Conservation (phyloP, 2,888 invertebrate species). For the Andrena dorsata region DNA sequence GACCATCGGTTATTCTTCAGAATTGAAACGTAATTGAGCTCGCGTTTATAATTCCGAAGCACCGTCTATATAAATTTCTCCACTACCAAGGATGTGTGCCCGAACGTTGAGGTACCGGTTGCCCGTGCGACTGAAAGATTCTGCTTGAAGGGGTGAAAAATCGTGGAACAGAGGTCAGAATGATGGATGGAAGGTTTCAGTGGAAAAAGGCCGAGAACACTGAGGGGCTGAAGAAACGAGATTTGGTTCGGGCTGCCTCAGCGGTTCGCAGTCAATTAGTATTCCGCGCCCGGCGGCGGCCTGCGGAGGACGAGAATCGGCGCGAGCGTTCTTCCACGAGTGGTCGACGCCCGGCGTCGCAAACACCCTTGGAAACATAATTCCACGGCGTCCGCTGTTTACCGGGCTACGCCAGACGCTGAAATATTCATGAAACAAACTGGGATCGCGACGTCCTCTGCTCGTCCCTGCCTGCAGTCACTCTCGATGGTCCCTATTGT, state of each 20-base stretch:
- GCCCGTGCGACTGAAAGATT: background rate
- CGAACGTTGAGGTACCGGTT: background rate
- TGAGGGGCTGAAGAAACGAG: constrained; percentile 14
- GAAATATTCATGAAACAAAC: constrained; percentile 84
- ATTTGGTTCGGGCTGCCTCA: constrained; percentile 64
- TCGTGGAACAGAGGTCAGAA: background rate
- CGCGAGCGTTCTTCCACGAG: constrained; percentile 53
- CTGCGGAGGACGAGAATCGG: constrained; percentile 54
- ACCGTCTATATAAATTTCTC: no score
- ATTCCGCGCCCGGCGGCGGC: constrained; percentile 74
- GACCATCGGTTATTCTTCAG: no score
- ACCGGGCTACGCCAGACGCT: constrained; percentile 79
- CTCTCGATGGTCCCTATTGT: constrained; percentile 81
- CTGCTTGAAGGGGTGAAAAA: background rate
- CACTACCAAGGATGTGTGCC: no score
- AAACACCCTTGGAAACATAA: constrained; percentile 75
- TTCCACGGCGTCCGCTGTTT: constrained; percentile 80
- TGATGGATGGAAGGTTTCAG: constrained; percentile 16
- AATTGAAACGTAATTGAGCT: no score
- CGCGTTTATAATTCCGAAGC: no score
- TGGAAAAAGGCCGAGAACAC: background rate
- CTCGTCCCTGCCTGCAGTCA: constrained; percentile 65
- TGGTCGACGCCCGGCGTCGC: constrained; percentile 32
- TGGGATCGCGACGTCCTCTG: constrained; percentile 58
- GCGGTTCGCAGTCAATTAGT: constrained; percentile 78